phyloP scores from a whole-genome alignment of 2,113 vertebrate species.

The Grallaria varia region DNA sequence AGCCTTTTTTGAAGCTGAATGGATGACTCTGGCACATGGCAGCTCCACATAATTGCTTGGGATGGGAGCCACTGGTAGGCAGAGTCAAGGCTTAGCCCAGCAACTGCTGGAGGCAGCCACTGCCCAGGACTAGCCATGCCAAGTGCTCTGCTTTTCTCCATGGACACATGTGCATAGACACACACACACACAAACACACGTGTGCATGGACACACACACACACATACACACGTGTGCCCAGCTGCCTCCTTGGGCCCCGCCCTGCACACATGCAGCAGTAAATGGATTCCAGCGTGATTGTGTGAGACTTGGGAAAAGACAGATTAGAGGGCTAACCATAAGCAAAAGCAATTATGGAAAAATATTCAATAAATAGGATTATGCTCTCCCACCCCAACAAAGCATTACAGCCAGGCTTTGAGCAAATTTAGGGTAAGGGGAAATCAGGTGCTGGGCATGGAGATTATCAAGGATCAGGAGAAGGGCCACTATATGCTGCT shows the following conservation, averaged over 20 bases:
- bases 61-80: not conserved
- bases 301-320: not conserved
- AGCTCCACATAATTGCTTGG: not conserved
- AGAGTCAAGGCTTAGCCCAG: not conserved
- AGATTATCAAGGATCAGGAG: not conserved
- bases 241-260: not conserved
- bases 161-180: not conserved
- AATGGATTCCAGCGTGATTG: not conserved
- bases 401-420: not conserved
- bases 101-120: not conserved
- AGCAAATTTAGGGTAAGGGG: not conserved
- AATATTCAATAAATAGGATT: not conserved
- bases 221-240: accelerated
- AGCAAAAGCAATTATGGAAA: not conserved
- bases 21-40: not conserved
- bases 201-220: no score
- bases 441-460: not conserved
- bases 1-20: not conserved
- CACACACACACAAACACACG: no score
- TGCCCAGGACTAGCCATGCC: not conserved
- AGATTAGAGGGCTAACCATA: not conserved
- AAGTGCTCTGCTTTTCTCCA: not conserved
- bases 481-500: not conserved
- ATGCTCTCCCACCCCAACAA: not conserved
- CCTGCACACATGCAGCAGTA: accelerated